phyloP scores from a whole-genome alignment of 2,888 invertebrate species.

The Philonicus albiceps region DNA sequence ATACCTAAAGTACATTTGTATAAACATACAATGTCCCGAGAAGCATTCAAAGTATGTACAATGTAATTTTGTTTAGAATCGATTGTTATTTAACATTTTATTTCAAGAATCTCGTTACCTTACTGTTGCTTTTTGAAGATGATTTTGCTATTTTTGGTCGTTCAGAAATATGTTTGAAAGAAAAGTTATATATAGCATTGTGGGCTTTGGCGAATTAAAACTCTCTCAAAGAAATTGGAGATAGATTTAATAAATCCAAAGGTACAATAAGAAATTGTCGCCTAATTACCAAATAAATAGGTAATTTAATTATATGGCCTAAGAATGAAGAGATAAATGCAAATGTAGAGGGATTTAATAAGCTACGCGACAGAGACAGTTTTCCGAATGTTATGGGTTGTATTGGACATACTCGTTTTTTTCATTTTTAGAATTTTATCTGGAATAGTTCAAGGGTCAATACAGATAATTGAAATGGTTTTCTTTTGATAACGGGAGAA shows the following conservation, averaged over 20 bases:
- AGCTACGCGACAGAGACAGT: background rate
- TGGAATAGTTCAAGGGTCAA: too few species aligned
- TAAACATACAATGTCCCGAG: too few species aligned
- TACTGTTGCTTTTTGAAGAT: background rate
- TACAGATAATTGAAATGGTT: too few species aligned
- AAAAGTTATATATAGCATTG: background rate
- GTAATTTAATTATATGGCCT: background rate
- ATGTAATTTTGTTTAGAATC: too few species aligned
- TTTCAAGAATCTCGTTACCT: background rate
- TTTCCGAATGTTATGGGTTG: background rate
- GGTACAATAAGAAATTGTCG: background rate
- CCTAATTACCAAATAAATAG: background rate
- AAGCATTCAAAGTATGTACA: too few species aligned
- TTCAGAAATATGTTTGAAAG: background rate
- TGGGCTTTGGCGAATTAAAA: background rate
- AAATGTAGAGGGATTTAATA: background rate
- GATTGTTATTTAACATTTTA: too few species aligned
- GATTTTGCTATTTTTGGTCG: too few species aligned
- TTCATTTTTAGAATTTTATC: too few species aligned
- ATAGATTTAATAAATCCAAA: background rate
- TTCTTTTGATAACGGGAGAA: background rate
- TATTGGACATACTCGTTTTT: background rate
- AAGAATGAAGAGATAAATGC: background rate
- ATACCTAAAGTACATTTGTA: too few species aligned
- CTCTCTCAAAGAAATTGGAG: background rate